phyloP scores from a whole-genome alignment of 2,888 invertebrate species.

The Mylabris sibirica region DNA sequence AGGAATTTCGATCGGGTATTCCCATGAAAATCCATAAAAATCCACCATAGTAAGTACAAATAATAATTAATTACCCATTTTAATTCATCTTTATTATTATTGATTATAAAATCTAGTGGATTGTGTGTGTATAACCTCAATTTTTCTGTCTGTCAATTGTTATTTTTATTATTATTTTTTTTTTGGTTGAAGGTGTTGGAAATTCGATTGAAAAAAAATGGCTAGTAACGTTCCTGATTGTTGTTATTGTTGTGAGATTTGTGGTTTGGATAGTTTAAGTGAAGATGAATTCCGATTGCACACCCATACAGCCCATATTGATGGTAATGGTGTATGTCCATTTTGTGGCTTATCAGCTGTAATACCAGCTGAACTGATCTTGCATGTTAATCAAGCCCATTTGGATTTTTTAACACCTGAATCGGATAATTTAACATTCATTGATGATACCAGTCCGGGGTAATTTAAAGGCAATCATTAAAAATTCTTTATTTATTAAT shows the following conservation, averaged over 20 bases:
- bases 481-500: conserved; percentile 12
- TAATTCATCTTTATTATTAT: neutral
- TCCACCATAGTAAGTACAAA: conserved; percentile 11
- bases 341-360: conserved; percentile 81
- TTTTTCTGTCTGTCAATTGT: neutral
- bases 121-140: conserved; percentile 19
- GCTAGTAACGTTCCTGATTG: conserved; percentile 67
- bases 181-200: neutral
- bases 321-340: conserved; percentile 80
- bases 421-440: conserved; percentile 78
- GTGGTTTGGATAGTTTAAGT: conserved; percentile 81
- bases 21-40: conserved; percentile 26
- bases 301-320: conserved; percentile 79
- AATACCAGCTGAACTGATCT: conserved; percentile 76
- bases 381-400: conserved; percentile 86
- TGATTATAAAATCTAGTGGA: neutral
- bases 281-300: conserved; percentile 83
- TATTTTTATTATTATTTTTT: conserved; percentile 3
- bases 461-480: conserved; percentile 27
- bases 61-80: neutral
- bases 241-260: conserved; percentile 80
- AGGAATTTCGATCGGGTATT: conserved; percentile 28
- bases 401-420: conserved; percentile 83
- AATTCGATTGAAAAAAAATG: conserved; percentile 52
- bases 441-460: conserved; percentile 71